phyloP scores from a whole-genome alignment of 2,113 vertebrate species.

The Perca schrenkii region DNA sequence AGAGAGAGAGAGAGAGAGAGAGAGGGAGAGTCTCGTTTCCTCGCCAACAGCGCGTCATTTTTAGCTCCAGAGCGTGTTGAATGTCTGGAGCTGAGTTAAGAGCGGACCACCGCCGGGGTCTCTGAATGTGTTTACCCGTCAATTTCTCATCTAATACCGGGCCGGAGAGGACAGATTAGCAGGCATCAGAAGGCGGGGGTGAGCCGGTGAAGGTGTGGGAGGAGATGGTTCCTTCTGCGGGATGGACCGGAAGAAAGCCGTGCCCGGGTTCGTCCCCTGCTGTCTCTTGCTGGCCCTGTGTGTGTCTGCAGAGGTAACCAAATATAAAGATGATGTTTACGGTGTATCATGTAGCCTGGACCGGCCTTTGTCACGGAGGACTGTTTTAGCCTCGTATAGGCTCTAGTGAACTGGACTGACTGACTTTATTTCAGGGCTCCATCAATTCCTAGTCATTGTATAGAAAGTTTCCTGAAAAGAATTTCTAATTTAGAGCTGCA shows the following conservation, averaged over 20 bases:
- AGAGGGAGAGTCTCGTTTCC: conserved; percentile 11
- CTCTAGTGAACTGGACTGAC: background rate
- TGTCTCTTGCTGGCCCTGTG: conserved; percentile 39
- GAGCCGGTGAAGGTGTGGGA: conserved; percentile 10
- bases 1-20: too few species aligned
- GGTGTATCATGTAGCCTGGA: background rate
- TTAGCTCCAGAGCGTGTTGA: conserved; percentile 4
- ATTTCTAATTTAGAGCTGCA: background rate
- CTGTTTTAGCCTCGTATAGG: background rate
- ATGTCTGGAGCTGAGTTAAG: background rate
- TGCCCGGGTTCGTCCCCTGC: conserved; percentile 16
- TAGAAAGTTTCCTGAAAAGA: background rate
- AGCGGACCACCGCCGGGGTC: background rate
- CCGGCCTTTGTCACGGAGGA: background rate
- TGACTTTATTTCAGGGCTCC: background rate
- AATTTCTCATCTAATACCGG: too few species aligned
- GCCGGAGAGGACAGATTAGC: background rate
- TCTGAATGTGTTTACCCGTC: background rate
- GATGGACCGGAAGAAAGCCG: conserved; percentile 47
- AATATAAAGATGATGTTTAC: conserved; percentile 18
- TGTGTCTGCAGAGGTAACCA: conserved; percentile 49
- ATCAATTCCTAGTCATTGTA: background rate
- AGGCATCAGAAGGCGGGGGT: background rate
- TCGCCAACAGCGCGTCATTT: conserved; percentile 49
- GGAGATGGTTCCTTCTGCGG: conserved; percentile 55